Conservation (phyloP, 2,888 invertebrate genomes). For the Ophion ellenae region DNA sequence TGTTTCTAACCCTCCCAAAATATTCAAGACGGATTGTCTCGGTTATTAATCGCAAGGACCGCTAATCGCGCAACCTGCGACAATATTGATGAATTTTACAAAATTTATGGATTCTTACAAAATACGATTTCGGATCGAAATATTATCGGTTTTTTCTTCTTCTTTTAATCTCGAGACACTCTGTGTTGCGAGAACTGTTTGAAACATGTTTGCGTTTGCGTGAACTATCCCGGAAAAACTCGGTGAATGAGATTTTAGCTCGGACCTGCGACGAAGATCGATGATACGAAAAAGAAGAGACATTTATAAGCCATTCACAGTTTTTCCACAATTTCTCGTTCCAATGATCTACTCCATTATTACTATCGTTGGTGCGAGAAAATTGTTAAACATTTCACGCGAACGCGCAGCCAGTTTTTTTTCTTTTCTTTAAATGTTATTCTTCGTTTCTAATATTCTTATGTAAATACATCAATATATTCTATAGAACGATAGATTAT, state of each 20-base stretch:
- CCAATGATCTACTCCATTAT: slow-evolving; percentile 57
- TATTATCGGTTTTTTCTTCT: slow-evolving; percentile 35
- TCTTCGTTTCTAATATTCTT: slow-evolving; percentile 75
- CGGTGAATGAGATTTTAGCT: slow-evolving; percentile 37
- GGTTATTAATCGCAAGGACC: slow-evolving; percentile 27
- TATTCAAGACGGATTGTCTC: slow-evolving; percentile 30
- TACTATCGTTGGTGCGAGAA: slow-evolving; percentile 59
- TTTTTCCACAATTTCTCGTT: slow-evolving; percentile 67
- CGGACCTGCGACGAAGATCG: slow-evolving; percentile 28
- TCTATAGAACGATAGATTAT: slow-evolving; percentile 80
- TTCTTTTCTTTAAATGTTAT: slow-evolving; percentile 65
- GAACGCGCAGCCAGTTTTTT: slow-evolving; percentile 69
- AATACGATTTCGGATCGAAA: slow-evolving; percentile 39
- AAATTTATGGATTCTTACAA: slow-evolving; percentile 13
- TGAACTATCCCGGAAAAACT: slow-evolving; percentile 59
- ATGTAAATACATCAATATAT: slow-evolving; percentile 82
- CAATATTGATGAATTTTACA: slow-evolving; percentile 32
- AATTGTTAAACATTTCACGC: slow-evolving; percentile 70
- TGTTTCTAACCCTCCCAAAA: slow-evolving; percentile 29
- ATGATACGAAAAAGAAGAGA: slow-evolving; percentile 17
- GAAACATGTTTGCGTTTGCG: slow-evolving; percentile 68
- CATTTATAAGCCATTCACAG: slow-evolving; percentile 45
- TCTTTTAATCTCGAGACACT: slow-evolving; percentile 59
- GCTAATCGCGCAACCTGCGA: background rate
- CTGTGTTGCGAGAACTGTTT: slow-evolving; percentile 53